Evolutionary conservation across 2,797 vertebrate species (phyloP), one percentile per base, ranked within the genome.

Genomic region (Sebastes iracundus): DNA sequence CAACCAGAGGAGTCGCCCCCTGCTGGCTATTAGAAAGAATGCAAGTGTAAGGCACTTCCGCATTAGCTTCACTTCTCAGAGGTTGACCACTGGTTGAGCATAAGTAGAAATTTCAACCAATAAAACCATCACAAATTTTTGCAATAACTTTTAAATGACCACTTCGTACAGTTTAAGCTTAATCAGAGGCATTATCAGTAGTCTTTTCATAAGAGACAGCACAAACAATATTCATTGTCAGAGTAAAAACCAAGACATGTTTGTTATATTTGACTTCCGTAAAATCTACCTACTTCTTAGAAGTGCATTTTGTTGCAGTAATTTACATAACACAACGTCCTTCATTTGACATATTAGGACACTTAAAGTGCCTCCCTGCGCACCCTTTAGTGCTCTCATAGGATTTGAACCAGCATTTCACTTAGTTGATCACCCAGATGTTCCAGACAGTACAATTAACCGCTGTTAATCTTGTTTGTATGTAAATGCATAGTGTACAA

Each of bases 281-380:
- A 25, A 52, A 62, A 42, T 35, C 23, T 11, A 38, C 18, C 23
- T 62, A 22, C 10, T 23, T 10, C 16, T 55, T 27, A 32, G 32
- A 61, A 66, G 58, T 32, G 55, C 38, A 53, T 25, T 70, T 28
- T 73, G 62, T 66, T 2, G 9, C 23, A 46, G 42, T 30, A 14
- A 83, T 80, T 65, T 69, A 69, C 58, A 79, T 63, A n/a, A 60
- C 14, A 9, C 18, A 5, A 12, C 28, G 23, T 62, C 35, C 56
- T 79, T 71, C 38, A 74, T 85, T 82, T 82, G 59, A 62, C 78
- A 75, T 46, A 78, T 67, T 28, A 62, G 25, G 22, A 69, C 73
- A 77, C 58, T 73, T 67, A 28, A 79, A 77, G 52, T 55, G 59
- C 12, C 63, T 72, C 69, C 27, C 27, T 64, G 66, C 12, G 1